Conservation (phyloP, 2,113 vertebrate genomes). For the Alosa alosa region DNA sequence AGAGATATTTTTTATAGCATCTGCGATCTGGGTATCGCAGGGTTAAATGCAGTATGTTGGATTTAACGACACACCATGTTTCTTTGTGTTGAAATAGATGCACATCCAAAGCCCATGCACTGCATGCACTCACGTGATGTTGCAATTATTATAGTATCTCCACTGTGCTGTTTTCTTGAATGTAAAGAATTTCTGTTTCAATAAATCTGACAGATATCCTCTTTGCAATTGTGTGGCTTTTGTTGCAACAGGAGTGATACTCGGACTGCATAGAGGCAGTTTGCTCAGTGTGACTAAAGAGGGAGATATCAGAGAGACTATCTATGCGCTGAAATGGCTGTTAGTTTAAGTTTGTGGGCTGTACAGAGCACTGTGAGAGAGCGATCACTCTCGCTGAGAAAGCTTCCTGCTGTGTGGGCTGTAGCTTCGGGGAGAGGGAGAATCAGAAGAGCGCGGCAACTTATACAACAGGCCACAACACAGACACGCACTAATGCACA, state of each 20-base stretch:
- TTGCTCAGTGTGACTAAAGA: neutral
- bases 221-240: neutral
- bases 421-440: slow-evolving; percentile 11
- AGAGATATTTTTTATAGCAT: slow-evolving; percentile 7
- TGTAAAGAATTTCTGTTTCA: slow-evolving; percentile 9
- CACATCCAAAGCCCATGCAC: neutral
- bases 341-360: neutral
- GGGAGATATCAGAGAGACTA: neutral
- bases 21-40: neutral
- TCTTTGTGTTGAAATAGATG: slow-evolving; percentile 6
- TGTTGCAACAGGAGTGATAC: neutral
- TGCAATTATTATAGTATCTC: neutral
- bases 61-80: neutral
- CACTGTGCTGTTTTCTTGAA: slow-evolving; percentile 12
- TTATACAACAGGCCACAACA: slow-evolving; percentile 13
- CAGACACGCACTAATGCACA: neutral
- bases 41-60: slow-evolving; percentile 7
- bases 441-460: neutral
- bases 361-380: neutral
- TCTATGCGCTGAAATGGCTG: neutral
- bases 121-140: slow-evolving; percentile 3
- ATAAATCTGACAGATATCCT: neutral
- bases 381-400: neutral
- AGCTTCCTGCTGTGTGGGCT: slow-evolving; percentile 11
- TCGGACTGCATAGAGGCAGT: neutral